Evolutionary conservation across 2,113 vertebrate genomes (phyloP).

Genomic region (Notechis scutatus): DNA sequence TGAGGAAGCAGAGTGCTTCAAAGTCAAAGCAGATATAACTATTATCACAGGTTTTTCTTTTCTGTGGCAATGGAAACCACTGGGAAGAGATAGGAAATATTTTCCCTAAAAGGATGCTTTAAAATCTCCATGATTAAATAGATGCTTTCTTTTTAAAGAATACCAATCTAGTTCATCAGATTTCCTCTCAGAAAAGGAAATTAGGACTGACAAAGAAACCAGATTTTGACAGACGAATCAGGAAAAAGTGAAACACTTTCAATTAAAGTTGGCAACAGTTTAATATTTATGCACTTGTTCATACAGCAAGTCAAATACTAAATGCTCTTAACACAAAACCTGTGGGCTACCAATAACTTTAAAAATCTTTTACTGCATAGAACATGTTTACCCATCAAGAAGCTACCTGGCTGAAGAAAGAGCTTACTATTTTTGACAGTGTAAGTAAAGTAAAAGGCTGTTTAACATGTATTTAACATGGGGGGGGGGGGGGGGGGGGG

Average conservation of each 20-base stretch:
- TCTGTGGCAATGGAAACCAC: background rate
- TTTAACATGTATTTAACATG: background rate
- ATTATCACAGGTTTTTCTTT: background rate
- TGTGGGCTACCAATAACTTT: background rate
- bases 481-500: fast-evolving
- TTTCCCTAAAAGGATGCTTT: background rate
- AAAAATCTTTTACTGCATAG: background rate
- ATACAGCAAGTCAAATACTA: constrained; percentile 53
- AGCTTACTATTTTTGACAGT: background rate
- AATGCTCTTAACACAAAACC: constrained; percentile 27
- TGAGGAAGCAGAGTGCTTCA: background rate
- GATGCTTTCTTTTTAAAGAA: background rate
- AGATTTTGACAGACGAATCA: constrained; percentile 3
- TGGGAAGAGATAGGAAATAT: background rate
- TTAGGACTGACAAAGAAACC: background rate
- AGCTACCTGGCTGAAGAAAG: background rate
- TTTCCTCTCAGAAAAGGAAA: background rate
- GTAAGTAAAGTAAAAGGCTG: background rate
- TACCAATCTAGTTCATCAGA: too few relatives aligned
- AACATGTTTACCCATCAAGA: fast-evolving
- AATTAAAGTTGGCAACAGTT: constrained; percentile 13
- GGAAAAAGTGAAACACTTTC: constrained; percentile 21
- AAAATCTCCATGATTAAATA: background rate
- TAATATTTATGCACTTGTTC: constrained; percentile 37
- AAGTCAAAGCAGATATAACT: constrained; percentile 17